A percentile compares a stretch with the other conserved stretches of the same genome.
Evolutionary conservation across 2,888 invertebrate species (phyloP).

Genomic region (Dermolepida albohirtum): DNA sequence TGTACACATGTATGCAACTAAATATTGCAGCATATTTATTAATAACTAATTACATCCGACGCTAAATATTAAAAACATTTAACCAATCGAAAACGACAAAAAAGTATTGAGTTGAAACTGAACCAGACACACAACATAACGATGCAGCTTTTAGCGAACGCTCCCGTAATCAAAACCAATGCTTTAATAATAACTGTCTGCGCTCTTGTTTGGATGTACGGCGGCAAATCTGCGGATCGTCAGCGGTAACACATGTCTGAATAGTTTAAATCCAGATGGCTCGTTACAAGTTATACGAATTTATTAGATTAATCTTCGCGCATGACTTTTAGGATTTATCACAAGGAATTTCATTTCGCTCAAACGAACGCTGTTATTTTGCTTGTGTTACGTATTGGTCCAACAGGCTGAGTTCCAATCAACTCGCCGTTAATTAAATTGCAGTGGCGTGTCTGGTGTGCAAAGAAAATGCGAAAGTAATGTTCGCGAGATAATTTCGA

Average conservation of each 20-base stretch:
- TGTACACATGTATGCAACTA: too few species aligned
- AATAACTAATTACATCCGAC: too few species aligned
- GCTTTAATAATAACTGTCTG: constrained; percentile 18
- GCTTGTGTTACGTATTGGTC: constrained; percentile 12
- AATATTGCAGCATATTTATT: too few species aligned
- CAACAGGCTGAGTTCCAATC: constrained; percentile 9
- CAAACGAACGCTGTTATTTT: constrained; percentile 13
- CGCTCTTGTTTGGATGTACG: constrained; percentile 5
- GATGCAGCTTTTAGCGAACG: not conserved
- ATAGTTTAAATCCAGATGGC: constrained; percentile 39
- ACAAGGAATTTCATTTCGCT: constrained; percentile 8
- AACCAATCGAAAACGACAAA: too few species aligned
- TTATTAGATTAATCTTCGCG: constrained; percentile 39
- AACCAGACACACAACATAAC: too few species aligned
- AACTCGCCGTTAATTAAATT: constrained; percentile 20
- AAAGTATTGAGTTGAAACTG: too few species aligned
- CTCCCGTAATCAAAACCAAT: constrained; percentile 3
- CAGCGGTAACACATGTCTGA: constrained; percentile 27
- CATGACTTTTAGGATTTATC: constrained; percentile 22
- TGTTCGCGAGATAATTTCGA: too few species aligned
- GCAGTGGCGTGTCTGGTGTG: constrained; percentile 16
- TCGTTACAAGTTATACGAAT: constrained; percentile 22
- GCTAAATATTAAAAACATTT: too few species aligned
- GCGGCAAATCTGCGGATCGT: constrained; percentile 36
- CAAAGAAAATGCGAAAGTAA: constrained; percentile 9